Percentiles rank a stretch among this genome's conserved stretches.
These are phyloP conservation scores for Cuculus canorus DNA, from an alignment of 2,797 vertebrate species.

Conservation along the genomic window DNA sequence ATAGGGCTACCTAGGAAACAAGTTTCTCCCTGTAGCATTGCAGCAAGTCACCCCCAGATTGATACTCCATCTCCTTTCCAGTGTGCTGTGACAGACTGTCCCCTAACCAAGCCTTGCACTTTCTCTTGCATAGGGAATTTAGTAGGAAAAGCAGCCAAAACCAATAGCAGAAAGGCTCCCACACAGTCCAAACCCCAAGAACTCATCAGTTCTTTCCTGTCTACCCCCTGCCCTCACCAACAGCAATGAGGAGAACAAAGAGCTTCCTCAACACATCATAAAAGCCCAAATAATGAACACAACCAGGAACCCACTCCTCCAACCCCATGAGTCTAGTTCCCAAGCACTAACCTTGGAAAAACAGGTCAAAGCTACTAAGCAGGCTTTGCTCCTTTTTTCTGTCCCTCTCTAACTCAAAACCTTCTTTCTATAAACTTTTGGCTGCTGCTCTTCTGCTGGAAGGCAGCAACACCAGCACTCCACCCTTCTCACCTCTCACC, in stretches of 20 bases:
- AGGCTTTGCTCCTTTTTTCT: not conserved
- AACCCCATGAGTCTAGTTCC: not conserved
- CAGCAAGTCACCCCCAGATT: not conserved
- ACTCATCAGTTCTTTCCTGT: fast-evolving
- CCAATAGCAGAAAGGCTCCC: not conserved
- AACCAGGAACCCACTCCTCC: fast-evolving
- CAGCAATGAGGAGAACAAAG: fast-evolving
- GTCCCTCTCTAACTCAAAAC: fast-evolving
- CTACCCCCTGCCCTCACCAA: no score
- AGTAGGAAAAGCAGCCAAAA: not conserved
- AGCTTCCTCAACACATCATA: fast-evolving
- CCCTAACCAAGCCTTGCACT: not conserved
- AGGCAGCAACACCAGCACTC: no score
- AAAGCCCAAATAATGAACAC: fast-evolving
- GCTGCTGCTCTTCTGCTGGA: fast-evolving
- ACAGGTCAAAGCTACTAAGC: fast-evolving
- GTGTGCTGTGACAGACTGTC: not conserved
- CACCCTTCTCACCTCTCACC: fast-evolving
- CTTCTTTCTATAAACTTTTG: fast-evolving
- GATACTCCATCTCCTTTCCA: not conserved
- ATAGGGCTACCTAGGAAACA: not conserved
- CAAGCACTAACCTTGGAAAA: not conserved
- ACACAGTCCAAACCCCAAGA: not conserved
- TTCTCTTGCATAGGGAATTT: fast-evolving
- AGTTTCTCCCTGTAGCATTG: not conserved